Conservation (phyloP, 2,888 invertebrate species). For the Esperia sulphurella region DNA sequence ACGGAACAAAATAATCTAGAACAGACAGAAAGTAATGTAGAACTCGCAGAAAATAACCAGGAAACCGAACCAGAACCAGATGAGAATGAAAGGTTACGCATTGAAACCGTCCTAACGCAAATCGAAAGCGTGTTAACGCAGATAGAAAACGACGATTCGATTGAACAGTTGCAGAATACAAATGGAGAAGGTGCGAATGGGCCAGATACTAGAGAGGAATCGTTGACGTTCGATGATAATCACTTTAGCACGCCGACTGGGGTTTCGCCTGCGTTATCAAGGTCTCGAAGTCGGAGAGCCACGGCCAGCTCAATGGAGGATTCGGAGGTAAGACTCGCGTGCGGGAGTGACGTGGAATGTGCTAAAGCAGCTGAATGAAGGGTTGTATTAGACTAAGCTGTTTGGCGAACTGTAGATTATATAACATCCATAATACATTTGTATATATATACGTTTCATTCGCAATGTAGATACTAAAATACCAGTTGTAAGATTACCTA, state of each 20-base stretch:
- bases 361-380: too few relatives aligned
- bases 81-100: neutral
- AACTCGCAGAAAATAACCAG: neutral
- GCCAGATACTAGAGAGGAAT: constrained; percentile 28
- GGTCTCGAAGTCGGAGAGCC: constrained; percentile 34
- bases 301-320: constrained; percentile 61
- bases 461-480: neutral
- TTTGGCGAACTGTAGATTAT: constrained; percentile 1
- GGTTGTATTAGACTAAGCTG: constrained; percentile 11
- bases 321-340: constrained; percentile 65
- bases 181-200: constrained; percentile 21
- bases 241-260: constrained; percentile 74
- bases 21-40: neutral
- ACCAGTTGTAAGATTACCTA: too few relatives aligned
- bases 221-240: constrained; percentile 71
- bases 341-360: constrained; percentile 38
- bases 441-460: neutral
- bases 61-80: neutral
- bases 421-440: too few relatives aligned
- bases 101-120: constrained; percentile 6
- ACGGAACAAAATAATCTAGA: neutral
- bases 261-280: constrained; percentile 40
- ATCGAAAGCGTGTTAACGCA: constrained; percentile 14
- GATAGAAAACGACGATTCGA: constrained; percentile 18
- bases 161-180: constrained; percentile 19